Percentiles rank a stretch among this genome's conserved stretches.
phyloP scores from a whole-genome alignment of 2,113 vertebrate species.

The Dinomys branickii region DNA sequence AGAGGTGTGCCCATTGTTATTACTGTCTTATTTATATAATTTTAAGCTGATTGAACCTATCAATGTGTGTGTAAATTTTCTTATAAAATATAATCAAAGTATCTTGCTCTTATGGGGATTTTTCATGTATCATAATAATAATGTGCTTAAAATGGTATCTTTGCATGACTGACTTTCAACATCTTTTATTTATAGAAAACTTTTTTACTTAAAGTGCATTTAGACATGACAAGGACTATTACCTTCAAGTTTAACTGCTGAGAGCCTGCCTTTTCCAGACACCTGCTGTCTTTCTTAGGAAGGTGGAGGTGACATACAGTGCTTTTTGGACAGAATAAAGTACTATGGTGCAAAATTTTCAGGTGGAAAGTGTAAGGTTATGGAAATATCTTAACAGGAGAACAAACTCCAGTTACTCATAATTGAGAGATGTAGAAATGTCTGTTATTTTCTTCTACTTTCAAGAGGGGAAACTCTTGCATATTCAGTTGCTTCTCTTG shows the following conservation, averaged over 20 bases:
- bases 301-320: conserved; percentile 18
- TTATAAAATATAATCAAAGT: conserved; percentile 50
- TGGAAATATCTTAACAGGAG: conserved; percentile 30
- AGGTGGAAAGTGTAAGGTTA: conserved; percentile 39
- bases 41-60: conserved; percentile 2
- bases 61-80: neutral
- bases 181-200: conserved; percentile 70
- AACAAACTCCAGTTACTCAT: neutral
- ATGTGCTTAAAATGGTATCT: conserved; percentile 53
- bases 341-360: conserved; percentile 44
- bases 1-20: neutral
- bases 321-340: conserved; percentile 60
- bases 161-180: conserved; percentile 55
- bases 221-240: conserved; percentile 71
- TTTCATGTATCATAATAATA: conserved; percentile 48
- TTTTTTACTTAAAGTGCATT: conserved; percentile 66
- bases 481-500: neutral
- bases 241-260: conserved; percentile 39
- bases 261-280: conserved; percentile 46
- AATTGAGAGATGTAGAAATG: neutral
- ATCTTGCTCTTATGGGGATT: neutral
- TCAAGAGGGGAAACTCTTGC: conserved; percentile 19
- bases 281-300: conserved; percentile 8
- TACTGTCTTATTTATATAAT: neutral
- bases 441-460: neutral